phyloP scores from a whole-genome alignment of 2,797 vertebrate species.

The Eidolon dupreanum region DNA sequence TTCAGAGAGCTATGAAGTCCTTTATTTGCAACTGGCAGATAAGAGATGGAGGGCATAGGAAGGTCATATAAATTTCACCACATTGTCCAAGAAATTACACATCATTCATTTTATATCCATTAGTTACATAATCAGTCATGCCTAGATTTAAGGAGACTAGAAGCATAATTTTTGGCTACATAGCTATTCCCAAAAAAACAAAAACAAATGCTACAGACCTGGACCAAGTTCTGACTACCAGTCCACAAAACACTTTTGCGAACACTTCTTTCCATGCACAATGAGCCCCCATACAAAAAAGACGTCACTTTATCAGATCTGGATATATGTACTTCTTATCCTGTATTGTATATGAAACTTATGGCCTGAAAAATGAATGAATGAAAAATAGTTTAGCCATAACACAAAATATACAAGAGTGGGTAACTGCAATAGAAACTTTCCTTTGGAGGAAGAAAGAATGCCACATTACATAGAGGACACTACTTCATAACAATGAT shows the following conservation, averaged over 20 bases:
- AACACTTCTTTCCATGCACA: not conserved
- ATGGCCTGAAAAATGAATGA: not conserved
- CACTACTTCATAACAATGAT: not conserved
- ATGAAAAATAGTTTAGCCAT: not conserved
- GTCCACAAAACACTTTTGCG: not conserved
- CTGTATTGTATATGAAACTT: not conserved
- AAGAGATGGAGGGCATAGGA: not conserved
- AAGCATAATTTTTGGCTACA: not conserved
- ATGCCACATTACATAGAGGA: not conserved
- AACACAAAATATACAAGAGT: not conserved
- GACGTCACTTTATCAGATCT: not conserved
- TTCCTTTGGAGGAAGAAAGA: not conserved
- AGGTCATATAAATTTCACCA: not conserved
- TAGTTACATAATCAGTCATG: not conserved
- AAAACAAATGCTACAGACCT: rapidly evolving
- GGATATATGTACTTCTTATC: not conserved
- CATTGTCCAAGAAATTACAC: not conserved
- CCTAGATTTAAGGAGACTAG: not conserved
- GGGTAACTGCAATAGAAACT: not conserved
- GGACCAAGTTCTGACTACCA: not conserved
- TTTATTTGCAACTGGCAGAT: not conserved
- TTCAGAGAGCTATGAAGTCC: not conserved
- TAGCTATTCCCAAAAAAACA: not conserved
- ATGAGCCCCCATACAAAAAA: not conserved
- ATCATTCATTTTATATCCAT: not conserved